Conservation (phyloP, 2,113 vertebrate species). For the Pluvialis apricaria region DNA sequence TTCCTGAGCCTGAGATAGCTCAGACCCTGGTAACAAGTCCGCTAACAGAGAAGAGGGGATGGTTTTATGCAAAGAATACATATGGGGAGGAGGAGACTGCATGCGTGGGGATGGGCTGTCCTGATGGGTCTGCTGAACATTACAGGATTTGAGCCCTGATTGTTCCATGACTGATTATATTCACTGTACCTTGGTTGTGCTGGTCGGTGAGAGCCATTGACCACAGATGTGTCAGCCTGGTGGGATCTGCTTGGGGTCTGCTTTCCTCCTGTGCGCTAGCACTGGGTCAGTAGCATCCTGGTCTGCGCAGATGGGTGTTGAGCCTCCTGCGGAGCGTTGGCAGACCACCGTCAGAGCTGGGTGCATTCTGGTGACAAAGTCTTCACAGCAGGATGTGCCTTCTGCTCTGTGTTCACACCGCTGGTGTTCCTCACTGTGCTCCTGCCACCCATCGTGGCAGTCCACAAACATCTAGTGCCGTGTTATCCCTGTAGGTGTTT, state of each 20-base stretch:
- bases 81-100: background rate
- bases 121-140: background rate
- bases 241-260: background rate
- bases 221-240: background rate
- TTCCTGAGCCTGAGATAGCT: background rate
- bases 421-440: background rate
- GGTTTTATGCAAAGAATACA: background rate
- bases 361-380: background rate
- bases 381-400: background rate
- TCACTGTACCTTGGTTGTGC: background rate
- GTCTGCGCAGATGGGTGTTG: background rate
- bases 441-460: background rate
- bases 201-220: background rate
- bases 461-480: background rate
- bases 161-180: background rate
- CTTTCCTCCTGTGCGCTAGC: background rate
- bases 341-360: background rate
- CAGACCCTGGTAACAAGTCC: background rate
- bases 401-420: background rate
- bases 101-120: background rate
- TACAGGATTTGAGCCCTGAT: background rate
- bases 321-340: background rate
- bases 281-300: background rate
- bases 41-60: background rate
- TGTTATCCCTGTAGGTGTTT: background rate